Conservation (phyloP, 2,888 invertebrate genomes). For the Pterobdella sp. region DNA sequence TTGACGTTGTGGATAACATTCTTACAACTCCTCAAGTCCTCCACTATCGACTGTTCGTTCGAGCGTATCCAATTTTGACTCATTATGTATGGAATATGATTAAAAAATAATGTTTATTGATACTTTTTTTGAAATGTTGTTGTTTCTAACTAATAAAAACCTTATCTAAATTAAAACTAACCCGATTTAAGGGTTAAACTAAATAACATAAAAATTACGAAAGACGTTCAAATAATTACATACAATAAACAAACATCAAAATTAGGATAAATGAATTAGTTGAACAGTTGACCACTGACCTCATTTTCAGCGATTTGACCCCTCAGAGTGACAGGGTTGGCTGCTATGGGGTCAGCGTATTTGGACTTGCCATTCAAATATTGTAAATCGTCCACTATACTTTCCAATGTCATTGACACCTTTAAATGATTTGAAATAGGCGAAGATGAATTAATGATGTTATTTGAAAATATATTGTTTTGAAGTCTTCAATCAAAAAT, state of each 20-base stretch:
- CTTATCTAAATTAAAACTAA: no score
- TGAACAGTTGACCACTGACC: constrained; percentile 17
- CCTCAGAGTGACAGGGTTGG: constrained; percentile 45
- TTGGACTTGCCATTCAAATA: constrained; percentile 44
- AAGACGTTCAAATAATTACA: no score
- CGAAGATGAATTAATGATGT: no score
- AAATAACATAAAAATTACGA: neutral
- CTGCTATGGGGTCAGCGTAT: constrained; percentile 47
- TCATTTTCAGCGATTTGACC: constrained; percentile 45
- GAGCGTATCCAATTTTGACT: no score
- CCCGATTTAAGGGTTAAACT: neutral
- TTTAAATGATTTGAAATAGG: no score
- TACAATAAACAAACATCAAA: no score
- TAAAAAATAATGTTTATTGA: no score
- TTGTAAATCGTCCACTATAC: constrained; percentile 47
- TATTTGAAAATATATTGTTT: neutral
- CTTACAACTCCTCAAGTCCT: constrained; percentile 29
- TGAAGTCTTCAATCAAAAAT: no score
- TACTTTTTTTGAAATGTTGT: no score
- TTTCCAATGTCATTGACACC: constrained; percentile 47
- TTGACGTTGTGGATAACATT: constrained; percentile 29
- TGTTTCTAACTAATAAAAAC: no score
- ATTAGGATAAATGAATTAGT: no score
- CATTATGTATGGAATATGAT: no score
- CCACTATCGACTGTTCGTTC: constrained; percentile 31